Percentiles rank a stretch among this genome's conserved stretches.
These are phyloP conservation scores for Anarsia innoxiella DNA, from an alignment of 2,888 invertebrate species.

Conservation along the genomic window DNA sequence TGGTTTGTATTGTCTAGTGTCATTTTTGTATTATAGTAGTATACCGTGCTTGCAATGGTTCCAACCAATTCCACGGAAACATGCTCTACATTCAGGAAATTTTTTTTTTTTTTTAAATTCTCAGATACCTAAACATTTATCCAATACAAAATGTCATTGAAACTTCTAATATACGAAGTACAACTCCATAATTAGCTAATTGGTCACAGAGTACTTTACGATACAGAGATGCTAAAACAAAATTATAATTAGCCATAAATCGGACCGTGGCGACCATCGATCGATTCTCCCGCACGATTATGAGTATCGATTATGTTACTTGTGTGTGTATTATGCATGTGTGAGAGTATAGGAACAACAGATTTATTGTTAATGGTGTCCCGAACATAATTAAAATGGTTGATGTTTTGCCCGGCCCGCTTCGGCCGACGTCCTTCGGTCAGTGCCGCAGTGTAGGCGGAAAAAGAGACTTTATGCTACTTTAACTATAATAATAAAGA, in stretches of 20 bases:
- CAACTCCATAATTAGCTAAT: conserved; percentile 55
- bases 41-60: no score
- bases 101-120: no score
- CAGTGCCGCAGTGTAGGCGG: conserved; percentile 32
- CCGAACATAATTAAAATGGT: conserved; percentile 74
- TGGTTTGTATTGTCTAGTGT: no score
- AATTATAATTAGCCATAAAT: conserved; percentile 63
- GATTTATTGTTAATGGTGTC: conserved; percentile 75
- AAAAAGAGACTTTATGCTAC: no score
- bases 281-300: conserved; percentile 44
- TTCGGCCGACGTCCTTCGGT: conserved; percentile 50
- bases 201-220: conserved; percentile 64
- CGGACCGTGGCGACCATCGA: conserved; percentile 48
- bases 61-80: no score
- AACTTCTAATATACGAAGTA: conserved; percentile 5
- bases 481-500: no score
- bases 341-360: conserved; percentile 53
- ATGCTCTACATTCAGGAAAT: no score
- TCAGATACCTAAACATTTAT: no score
- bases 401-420: conserved; percentile 65
- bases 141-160: conserved; percentile 16
- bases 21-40: no score
- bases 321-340: conserved; percentile 14
- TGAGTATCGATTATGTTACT: conserved; percentile 20
- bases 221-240: conserved; percentile 51